phyloP scores from a whole-genome alignment of 2,888 invertebrate species.

The Drosophila testacea region DNA sequence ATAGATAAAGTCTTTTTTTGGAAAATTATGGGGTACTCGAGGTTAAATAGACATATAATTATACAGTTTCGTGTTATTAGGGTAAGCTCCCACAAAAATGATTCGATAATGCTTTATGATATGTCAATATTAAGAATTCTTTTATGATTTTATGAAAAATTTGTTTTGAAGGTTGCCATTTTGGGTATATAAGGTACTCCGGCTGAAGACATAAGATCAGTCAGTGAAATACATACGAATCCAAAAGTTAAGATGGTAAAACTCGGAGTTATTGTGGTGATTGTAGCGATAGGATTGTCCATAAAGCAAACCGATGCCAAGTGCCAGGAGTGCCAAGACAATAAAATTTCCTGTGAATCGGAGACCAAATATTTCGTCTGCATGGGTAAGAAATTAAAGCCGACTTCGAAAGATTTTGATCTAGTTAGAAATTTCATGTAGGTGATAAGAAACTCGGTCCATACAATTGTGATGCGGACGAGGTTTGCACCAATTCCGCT shows the following conservation, averaged over 20 bases:
- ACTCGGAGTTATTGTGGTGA: conserved; percentile 14
- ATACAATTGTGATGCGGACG: neutral
- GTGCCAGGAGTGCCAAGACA: conserved; percentile 36
- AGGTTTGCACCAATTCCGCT: conserved; percentile 46
- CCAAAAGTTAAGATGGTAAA: conserved; percentile 24
- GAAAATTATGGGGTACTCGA: conserved; percentile 3
- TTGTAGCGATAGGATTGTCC: conserved; percentile 7
- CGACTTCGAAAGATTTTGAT: neutral
- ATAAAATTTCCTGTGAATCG: conserved; percentile 30
- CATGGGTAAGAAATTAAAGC: conserved; percentile 31
- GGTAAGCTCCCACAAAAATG: conserved; percentile 4
- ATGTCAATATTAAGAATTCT: conserved; percentile 30
- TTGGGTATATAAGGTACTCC: conserved; percentile 37
- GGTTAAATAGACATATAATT: conserved; percentile 13
- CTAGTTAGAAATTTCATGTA: neutral
- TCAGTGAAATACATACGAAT: conserved; percentile 17
- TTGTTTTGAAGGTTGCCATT: conserved; percentile 11
- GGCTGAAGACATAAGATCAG: conserved; percentile 12
- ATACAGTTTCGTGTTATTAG: conserved; percentile 18
- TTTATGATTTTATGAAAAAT: conserved; percentile 13
- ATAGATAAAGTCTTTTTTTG: conserved; percentile 18
- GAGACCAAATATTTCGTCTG: conserved; percentile 41
- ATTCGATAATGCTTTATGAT: conserved; percentile 49
- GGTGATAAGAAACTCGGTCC: conserved; percentile 4
- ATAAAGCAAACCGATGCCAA: neutral